These are phyloP conservation scores for Remorina albescens DNA, from an alignment of 2,797 vertebrate genomes.

Conservation along the genomic window DNA sequence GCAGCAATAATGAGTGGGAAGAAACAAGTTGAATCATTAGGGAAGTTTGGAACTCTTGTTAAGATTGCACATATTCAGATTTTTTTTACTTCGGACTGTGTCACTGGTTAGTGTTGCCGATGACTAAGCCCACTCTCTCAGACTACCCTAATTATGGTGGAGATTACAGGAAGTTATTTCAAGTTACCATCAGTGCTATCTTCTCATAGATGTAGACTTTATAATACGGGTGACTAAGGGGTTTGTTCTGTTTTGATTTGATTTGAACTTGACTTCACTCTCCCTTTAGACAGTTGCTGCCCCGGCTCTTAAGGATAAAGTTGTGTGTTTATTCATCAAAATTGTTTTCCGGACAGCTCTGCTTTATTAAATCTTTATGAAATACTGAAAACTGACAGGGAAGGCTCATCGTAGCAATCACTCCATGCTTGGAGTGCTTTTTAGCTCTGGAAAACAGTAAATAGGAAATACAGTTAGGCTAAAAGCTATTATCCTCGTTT, in stretches of 20 bases:
- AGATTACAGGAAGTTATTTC: constrained; percentile 11
- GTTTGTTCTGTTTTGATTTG: constrained; percentile 11
- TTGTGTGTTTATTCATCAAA: constrained; percentile 18
- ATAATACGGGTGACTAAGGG: not conserved
- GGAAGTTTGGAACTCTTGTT: constrained; percentile 28
- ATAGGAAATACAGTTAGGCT: constrained; percentile 24
- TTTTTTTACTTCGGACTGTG: constrained; percentile 28
- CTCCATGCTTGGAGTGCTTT: constrained; percentile 18
- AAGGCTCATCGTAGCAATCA: not conserved
- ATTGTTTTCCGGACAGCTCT: constrained; percentile 22
- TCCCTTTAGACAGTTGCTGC: not conserved
- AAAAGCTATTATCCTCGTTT: constrained; percentile 4
- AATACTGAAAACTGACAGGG: not conserved
- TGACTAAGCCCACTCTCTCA: constrained; percentile 4
- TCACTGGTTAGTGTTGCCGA: constrained; percentile 4
- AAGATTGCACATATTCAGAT: constrained; percentile 31
- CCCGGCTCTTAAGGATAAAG: constrained; percentile 8
- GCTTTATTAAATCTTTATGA: constrained; percentile 41
- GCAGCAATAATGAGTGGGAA: constrained; percentile 19
- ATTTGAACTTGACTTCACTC: constrained; percentile 14
- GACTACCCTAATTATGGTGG: not conserved
- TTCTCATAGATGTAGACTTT: not conserved
- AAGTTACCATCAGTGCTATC: not conserved
- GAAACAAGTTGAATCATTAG: constrained; percentile 14
- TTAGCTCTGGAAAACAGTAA: constrained; percentile 12